phyloP scores from a whole-genome alignment of 1,140 invertebrate genomes.

The Colletes gigas region DNA sequence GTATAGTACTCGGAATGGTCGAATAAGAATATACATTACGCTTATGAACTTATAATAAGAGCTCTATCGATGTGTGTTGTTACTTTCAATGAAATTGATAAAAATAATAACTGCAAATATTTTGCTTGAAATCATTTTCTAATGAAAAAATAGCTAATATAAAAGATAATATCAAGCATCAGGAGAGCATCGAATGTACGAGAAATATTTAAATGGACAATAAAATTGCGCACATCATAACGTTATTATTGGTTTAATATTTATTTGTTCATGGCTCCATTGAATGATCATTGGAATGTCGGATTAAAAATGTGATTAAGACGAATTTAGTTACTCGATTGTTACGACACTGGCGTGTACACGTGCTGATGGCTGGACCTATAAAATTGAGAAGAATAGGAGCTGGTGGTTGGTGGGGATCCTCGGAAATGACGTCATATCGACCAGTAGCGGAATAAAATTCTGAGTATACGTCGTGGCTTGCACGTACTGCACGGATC shows the following conservation, averaged over 20 bases:
- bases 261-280: neutral
- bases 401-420: slow-evolving; percentile 39
- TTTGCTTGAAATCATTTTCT: no score
- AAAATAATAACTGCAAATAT: no score
- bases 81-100: no score
- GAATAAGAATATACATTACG: no score
- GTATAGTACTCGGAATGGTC: neutral
- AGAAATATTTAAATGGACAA: no score
- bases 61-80: no score
- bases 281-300: no score
- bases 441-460: slow-evolving; percentile 47
- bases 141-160: no score
- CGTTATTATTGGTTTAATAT: neutral
- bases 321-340: neutral
- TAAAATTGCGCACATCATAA: no score
- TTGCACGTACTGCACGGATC: neutral
- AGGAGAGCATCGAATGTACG: no score
- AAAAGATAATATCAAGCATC: no score
- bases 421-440: slow-evolving; percentile 55
- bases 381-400: neutral
- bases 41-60: no score
- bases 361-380: neutral
- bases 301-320: neutral
- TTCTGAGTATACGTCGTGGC: neutral
- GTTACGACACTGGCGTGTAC: neutral